Percentiles rank a stretch among this genome's conserved stretches.
phyloP scores from a whole-genome alignment of 2,888 invertebrate genomes.

The Trimorus sp. region DNA sequence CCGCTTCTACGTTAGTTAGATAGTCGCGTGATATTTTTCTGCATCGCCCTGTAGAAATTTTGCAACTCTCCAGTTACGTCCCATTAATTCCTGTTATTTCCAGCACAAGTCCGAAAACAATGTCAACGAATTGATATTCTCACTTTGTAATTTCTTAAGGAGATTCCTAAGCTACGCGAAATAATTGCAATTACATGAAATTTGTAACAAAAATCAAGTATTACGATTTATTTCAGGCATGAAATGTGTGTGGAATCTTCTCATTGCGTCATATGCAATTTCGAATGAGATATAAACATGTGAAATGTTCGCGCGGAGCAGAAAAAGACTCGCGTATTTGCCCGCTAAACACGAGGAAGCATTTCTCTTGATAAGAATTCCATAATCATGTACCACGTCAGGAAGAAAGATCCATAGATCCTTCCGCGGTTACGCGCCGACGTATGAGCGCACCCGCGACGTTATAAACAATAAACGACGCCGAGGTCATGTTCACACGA shows the following conservation, averaged over 20 bases:
- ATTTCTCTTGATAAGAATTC: constrained; percentile 62
- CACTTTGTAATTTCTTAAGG: not conserved
- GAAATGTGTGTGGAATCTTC: no score
- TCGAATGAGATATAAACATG: constrained; percentile 40
- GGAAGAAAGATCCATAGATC: constrained; percentile 62
- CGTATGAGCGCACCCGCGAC: constrained; percentile 34
- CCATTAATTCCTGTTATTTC: constrained; percentile 21
- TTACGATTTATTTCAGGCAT: no score
- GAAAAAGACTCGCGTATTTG: constrained; percentile 37
- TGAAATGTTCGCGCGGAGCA: constrained; percentile 26
- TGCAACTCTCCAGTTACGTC: constrained; percentile 19
- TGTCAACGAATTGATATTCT: constrained; percentile 29
- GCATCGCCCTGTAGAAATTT: constrained; percentile 49
- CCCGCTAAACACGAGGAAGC: constrained; percentile 54
- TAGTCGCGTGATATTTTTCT: constrained; percentile 36
- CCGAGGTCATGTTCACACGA: constrained; percentile 80
- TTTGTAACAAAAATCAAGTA: no score
- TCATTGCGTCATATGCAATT: constrained; percentile 30
- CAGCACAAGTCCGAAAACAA: constrained; percentile 25
- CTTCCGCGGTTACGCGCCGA: constrained; percentile 54
- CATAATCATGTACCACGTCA: constrained; percentile 61
- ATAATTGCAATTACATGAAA: no score
- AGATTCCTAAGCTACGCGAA: no score
- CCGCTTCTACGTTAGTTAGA: constrained; percentile 34
- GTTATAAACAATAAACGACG: constrained; percentile 60